phyloP scores from a whole-genome alignment of 1,140 invertebrate genomes.

The Danaus plexippus region DNA sequence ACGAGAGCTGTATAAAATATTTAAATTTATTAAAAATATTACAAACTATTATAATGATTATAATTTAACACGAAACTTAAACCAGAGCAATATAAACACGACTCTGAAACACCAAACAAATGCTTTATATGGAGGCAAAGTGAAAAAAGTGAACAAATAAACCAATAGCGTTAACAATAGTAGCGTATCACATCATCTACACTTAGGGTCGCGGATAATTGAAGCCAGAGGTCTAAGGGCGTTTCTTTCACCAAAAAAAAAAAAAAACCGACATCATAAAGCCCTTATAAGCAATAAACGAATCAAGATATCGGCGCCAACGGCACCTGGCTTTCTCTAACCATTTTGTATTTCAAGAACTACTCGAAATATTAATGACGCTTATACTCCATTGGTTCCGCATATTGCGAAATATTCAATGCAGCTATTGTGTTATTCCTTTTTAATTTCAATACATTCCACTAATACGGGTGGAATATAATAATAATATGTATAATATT shows the following conservation, averaged over 20 bases:
- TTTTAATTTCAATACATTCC: slow-evolving; percentile 20
- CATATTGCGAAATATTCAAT: slow-evolving; percentile 33
- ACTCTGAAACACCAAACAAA: slow-evolving; percentile 46
- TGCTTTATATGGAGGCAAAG: slow-evolving; percentile 25
- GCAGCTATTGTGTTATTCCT: slow-evolving; percentile 28
- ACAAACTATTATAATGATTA: no score
- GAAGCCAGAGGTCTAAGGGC: slow-evolving; percentile 58
- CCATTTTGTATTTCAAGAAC: slow-evolving; percentile 38
- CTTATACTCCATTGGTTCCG: slow-evolving; percentile 51
- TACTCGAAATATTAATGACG: slow-evolving; percentile 54
- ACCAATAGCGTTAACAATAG: slow-evolving; percentile 54
- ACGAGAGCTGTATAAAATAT: no score
- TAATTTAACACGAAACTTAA: slow-evolving; percentile 4
- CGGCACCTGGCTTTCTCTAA: slow-evolving; percentile 64
- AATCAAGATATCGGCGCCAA: slow-evolving; percentile 63
- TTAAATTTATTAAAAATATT: no score
- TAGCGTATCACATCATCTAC: slow-evolving; percentile 62
- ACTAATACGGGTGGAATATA: slow-evolving; percentile 17
- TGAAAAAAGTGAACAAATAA: slow-evolving; percentile 47
- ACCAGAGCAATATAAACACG: slow-evolving; percentile 29
- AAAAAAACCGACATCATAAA: slow-evolving; percentile 52
- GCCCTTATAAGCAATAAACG: slow-evolving; percentile 52
- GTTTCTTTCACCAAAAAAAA: slow-evolving; percentile 34
- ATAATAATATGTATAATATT: slow-evolving; percentile 9
- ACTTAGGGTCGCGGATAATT: slow-evolving; percentile 68